Conservation (phyloP, 2,888 invertebrate genomes). For the Campoletis raptor region DNA sequence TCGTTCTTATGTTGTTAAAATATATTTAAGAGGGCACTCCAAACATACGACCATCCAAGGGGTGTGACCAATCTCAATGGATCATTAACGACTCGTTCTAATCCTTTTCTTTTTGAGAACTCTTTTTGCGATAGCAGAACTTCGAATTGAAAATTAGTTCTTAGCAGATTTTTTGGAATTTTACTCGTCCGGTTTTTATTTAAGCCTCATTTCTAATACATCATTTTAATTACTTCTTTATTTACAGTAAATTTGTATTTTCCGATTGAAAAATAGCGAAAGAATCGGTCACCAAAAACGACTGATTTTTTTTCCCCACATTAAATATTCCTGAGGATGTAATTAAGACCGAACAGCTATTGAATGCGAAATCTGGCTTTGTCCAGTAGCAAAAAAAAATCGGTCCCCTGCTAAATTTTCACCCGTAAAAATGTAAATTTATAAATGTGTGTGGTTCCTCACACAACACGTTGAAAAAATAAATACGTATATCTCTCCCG, state of each 20-base stretch:
- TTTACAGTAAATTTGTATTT: neutral
- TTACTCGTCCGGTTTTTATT: neutral
- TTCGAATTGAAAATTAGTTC: neutral
- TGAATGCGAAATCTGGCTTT: conserved; percentile 56
- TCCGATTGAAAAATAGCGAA: neutral
- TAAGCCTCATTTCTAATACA: neutral
- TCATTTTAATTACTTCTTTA: neutral
- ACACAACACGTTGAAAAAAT: neutral
- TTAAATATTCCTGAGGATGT: neutral
- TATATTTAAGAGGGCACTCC: neutral
- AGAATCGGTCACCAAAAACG: neutral
- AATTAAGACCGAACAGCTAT: conserved; percentile 7
- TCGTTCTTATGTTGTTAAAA: neutral
- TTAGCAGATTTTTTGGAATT: neutral
- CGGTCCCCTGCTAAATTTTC: conserved; percentile 61
- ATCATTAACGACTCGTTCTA: neutral
- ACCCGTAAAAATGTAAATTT: conserved; percentile 1
- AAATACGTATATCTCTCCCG: conserved; percentile 25
- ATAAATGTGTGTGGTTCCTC: conserved; percentile 49
- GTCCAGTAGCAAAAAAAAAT: conserved; percentile 62
- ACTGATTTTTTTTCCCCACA: neutral
- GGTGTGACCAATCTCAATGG: neutral
- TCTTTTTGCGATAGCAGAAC: neutral
- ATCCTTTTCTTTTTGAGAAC: neutral
- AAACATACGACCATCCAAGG: neutral